Base-by-base conservation (phyloP, 2,797 vertebrate genomes). In the Anguilla pacifica region DNA sequence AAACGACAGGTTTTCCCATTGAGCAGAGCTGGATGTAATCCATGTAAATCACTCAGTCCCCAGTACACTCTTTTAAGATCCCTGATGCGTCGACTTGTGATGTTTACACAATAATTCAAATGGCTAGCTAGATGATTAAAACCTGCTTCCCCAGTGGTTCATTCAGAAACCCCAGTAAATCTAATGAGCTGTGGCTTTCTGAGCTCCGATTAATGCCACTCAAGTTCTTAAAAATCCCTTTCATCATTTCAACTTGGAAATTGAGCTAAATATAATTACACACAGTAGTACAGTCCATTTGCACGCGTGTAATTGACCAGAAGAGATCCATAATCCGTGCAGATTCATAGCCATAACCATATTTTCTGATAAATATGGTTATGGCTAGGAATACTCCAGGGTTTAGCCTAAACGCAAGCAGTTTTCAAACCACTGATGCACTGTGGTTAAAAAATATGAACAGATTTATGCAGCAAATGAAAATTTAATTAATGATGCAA, bases 201-300 rank as follows among this genome's bases (percentile, higher is more conserved):
- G 70, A 70, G n/a, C n/a, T 70, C n/a, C 9, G 67, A 74, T 74
- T 74, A 74, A 74, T 74, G 70, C 70, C 70, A 74, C 70, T 31
- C 70, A 13, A 74, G 70, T 74, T 39, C 70, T 74, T 35, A 31
- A 74, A 74, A 74, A 74, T 74, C 70, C 61, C 25, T 74, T 74
- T 74, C 31, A 74, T 74, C 19, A 28, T n/a, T 28, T n/a, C 15
- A 10, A 70, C 25, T n/a, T 13, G 11, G 31, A 74, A 35, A 35
- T 17, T 74, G 70, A 35, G 28, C 35, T 74, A 31, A 74, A 4
- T 74, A 39, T 74, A 15, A 74, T 74, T 74, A 74, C 70, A 17
- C 70, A 74, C 70, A 74, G 31, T 31, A 74, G 2, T 35, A 39
- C 70, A 74, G 70, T 39, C 70, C 70, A 74, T 74, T 35, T 15